Evolutionary conservation across 2,113 vertebrate genomes (phyloP), one percentile per base, ranked within the genome.

Genomic region (Galbula dea): DNA sequence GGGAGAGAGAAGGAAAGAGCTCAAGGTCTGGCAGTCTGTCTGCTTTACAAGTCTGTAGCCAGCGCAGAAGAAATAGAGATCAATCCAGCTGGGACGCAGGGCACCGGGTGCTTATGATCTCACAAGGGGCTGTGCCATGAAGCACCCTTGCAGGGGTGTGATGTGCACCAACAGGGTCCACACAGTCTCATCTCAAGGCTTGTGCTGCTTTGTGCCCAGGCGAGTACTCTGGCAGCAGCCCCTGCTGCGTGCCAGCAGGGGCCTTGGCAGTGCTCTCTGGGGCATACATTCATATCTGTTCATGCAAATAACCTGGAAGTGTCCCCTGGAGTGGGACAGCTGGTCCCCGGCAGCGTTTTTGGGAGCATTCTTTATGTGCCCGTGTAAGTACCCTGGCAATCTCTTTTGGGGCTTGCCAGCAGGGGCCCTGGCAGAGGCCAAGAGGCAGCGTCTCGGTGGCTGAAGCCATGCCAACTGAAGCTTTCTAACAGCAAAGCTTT

Each of bases 1-100:
- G 98, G 96, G 87, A 8, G 39, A 91, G 94, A 94, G 86, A 74
- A 90, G 87, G 92, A 29, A 57, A 54, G 76, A 93, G 90, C 93
- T 85, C 58, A 6, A 51, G 88, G 82, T 59, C 69, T 90, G 84
- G 78, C 82, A 96, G 65, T 12, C 57, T 79, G 78, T 75, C 67
- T 89, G 91, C 89, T 91, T 94, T 72, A 34, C 86, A 90, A 95
- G 82, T 91, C 94, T 77, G 66, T 69, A 85, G 88, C 86, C 34
- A 3, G 77, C 80, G n/a, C 37, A 52, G 86, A 92, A 45, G 9
- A 18, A n/a, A 76, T 17, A 4, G 89, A 57, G 74, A 68, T 86
- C 0, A 7, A 73, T 37, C 61, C 69, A 49, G 36, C 37, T 43
- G 91, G 91, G 91, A 74, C 3, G 15, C 5, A 30, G 78, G 54